Evolutionary conservation across 2,797 vertebrate genomes (phyloP).

Genomic region (Nyctibius grandis): DNA sequence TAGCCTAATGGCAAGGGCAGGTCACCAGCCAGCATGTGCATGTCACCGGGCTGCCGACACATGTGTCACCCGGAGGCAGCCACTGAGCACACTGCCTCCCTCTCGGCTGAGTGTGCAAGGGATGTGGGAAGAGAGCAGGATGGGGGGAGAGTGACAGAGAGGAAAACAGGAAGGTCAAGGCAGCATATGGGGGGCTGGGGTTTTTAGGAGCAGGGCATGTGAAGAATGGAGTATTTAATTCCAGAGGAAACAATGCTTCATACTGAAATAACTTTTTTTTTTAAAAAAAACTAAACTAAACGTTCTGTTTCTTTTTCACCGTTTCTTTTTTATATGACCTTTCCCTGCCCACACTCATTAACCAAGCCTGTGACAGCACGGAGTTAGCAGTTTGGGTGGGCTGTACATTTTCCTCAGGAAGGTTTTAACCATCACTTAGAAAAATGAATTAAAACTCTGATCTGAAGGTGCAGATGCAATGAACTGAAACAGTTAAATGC

Average conservation of each 20-base stretch:
- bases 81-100: background rate
- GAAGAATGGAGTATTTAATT: background rate
- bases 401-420: background rate
- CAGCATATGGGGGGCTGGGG: background rate
- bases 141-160: background rate
- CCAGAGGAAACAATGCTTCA: background rate
- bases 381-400: background rate
- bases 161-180: background rate
- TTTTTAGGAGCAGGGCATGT: background rate
- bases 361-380: background rate
- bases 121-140: background rate
- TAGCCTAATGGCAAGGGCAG: background rate
- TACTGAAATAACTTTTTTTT: background rate
- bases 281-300: background rate
- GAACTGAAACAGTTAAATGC: constrained; percentile 33
- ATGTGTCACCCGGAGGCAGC: background rate
- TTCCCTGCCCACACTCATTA: background rate
- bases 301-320: background rate
- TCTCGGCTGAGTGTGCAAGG: background rate
- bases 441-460: background rate
- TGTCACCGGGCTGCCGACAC: accelerated
- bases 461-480: background rate
- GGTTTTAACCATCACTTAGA: background rate
- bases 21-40: accelerated
- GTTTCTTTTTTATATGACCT: background rate